phyloP scores from a whole-genome alignment of 1,140 invertebrate genomes.

The Bradysia coprophila region DNA sequence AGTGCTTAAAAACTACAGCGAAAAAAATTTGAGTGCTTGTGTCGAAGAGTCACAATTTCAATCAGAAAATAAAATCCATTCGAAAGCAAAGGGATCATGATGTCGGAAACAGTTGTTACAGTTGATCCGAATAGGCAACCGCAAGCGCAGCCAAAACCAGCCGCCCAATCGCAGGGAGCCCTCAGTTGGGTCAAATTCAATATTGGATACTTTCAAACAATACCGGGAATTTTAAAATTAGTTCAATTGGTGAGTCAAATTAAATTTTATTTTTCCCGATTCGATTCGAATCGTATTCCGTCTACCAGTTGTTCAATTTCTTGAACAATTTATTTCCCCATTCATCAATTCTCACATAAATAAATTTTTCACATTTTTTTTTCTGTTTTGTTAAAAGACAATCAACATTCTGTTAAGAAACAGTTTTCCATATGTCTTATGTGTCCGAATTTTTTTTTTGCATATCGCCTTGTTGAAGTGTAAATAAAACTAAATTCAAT shows the following conservation, averaged over 20 bases:
- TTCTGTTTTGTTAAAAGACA: too few relatives aligned
- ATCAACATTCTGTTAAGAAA: too few relatives aligned
- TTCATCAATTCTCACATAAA: too few relatives aligned
- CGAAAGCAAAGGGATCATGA: constrained; percentile 22
- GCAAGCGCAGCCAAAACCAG: constrained; percentile 28
- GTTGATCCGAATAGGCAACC: constrained; percentile 24
- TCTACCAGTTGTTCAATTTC: too few relatives aligned
- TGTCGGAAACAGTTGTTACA: constrained; percentile 45
- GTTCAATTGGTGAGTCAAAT: constrained; percentile 37
- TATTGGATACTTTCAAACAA: constrained; percentile 37
- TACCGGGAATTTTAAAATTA: constrained; percentile 37
- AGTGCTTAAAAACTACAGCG: not conserved
- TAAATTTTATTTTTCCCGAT: too few relatives aligned
- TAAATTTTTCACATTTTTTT: too few relatives aligned
- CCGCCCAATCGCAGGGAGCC: constrained; percentile 24
- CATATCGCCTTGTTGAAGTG: too few relatives aligned
- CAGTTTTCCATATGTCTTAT: too few relatives aligned
- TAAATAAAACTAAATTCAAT: too few relatives aligned
- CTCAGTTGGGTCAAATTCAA: constrained; percentile 36
- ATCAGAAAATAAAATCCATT: not conserved
- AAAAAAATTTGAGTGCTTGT: not conserved
- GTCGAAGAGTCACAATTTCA: not conserved
- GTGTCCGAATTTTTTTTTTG: too few relatives aligned
- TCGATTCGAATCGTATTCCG: too few relatives aligned
- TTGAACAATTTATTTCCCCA: too few relatives aligned